phyloP scores from a whole-genome alignment of 1,140 invertebrate species.

The Venturia canescens region DNA sequence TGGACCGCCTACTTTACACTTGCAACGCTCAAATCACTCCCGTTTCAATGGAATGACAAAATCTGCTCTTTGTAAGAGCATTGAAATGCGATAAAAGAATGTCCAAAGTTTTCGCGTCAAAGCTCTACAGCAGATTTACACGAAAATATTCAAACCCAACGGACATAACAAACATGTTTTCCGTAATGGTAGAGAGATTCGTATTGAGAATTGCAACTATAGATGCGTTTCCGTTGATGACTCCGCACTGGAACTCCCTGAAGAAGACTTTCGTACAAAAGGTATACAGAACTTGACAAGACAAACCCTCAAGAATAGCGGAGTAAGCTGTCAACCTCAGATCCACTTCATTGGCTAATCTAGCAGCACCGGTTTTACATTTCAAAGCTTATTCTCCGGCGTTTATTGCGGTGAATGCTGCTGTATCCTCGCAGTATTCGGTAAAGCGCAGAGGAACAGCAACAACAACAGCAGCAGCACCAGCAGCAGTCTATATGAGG shows the following conservation, averaged over 20 bases:
- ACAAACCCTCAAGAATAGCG: neutral
- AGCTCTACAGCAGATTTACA: no score
- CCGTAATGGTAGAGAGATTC: neutral
- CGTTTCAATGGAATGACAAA: no score
- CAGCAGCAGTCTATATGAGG: no score
- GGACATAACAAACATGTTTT: no score
- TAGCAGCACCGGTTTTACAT: neutral
- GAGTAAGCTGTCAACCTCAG: conserved; percentile 21
- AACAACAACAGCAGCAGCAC: no score
- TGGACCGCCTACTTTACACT: no score
- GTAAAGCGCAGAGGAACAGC: neutral
- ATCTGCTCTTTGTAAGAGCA: no score
- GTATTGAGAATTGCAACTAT: neutral
- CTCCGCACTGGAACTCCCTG: neutral
- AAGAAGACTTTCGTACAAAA: neutral
- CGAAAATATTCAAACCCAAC: no score
- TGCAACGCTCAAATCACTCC: no score
- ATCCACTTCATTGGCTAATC: conserved; percentile 13
- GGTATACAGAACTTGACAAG: neutral
- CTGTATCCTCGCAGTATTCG: neutral
- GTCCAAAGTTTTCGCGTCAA: no score
- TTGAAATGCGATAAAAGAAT: no score
- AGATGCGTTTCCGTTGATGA: neutral
- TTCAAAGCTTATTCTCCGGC: conserved; percentile 10
- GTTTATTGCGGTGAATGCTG: conserved; percentile 7